phyloP scores from a whole-genome alignment of 2,113 vertebrate species.

The Trogon melanurus region DNA sequence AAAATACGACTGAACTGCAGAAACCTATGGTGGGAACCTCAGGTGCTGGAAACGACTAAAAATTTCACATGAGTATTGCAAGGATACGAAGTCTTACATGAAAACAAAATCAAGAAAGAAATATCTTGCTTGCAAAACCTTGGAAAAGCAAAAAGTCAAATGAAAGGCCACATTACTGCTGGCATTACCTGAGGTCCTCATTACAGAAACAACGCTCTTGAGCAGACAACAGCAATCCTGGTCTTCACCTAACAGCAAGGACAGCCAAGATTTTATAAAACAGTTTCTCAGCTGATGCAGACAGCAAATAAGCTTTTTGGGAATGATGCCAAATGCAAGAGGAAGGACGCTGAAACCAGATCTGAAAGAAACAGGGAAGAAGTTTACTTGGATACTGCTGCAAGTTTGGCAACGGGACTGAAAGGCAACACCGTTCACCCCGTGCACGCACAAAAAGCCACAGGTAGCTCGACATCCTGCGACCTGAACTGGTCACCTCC shows the following conservation, averaged over 20 bases:
- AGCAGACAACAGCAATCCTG: not conserved
- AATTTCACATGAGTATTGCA: not conserved
- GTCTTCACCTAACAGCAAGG: not conserved
- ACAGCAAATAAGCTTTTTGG: conserved; percentile 1
- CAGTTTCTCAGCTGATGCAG: conserved; percentile 10
- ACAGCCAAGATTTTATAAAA: not conserved
- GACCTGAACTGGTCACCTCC: not conserved
- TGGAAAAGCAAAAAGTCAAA: not conserved
- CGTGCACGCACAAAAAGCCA: not conserved
- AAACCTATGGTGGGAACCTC: not conserved
- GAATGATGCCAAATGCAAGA: conserved; percentile 14
- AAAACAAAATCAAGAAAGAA: not conserved
- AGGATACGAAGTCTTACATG: not conserved
- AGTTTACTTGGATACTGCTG: not conserved
- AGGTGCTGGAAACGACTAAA: not conserved
- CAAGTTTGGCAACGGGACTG: not conserved
- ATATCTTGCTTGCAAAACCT: not conserved
- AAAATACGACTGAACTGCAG: not conserved
- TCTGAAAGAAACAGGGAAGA: not conserved
- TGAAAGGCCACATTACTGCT: not conserved
- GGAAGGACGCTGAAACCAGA: not conserved
- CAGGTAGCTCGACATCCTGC: not conserved
- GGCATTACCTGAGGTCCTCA: not conserved
- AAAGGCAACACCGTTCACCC: not conserved
- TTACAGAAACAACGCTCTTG: not conserved